Base-by-base conservation (phyloP, 1,140 invertebrate species). In the Conus ventricosus region DNA sequence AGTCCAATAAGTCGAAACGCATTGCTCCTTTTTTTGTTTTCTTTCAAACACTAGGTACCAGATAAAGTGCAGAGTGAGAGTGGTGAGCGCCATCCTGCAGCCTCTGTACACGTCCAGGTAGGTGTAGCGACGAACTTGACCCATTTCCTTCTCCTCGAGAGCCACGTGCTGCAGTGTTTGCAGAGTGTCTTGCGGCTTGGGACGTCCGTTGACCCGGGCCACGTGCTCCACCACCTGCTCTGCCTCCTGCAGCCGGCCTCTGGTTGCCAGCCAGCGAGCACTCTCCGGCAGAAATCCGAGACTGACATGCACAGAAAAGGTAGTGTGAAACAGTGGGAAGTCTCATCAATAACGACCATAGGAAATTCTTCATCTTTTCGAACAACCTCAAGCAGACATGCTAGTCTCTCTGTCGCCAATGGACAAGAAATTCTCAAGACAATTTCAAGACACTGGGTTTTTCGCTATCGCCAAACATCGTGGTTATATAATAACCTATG, bases 251-350 rank as follows among this genome's bases (percentile, higher is more conserved):
- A 90, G 87, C n/a, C 90, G 89, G 3, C 90, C 90, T 67, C 90
- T 88, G 4, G 87, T 87, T 13, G 91, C 82, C 25, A 93, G 86
- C 92, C 92, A 93, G 20, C 92, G 88, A 0, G 89, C 67, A 60
- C 91, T 92, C 83, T 93, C 92, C 5, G 92, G 92, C n/a, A 92
- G 60, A 71, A 91, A 87, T n/a, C 91, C 92, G 11, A 71, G 0
- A 71, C 67, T 23, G 67, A 20, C 13, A 13, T 7, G 6, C 67
- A 13, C 6, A 71, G 67, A 20, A 71, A 20, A 71, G 3, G 6
- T n/a, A 71, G 4, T 13, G 10, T 63, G 60, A 63, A 20, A 63
- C 11, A 63, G 60, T 63, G 60, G 17, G 60, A 63, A 39, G 39
- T 39, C 39, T 39, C 39, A 39, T 39, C 39, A 39, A 3, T 3